These are phyloP conservation scores for Pseudoips prasinana DNA, from an alignment of 2,888 invertebrate genomes.

Conservation along the genomic window DNA sequence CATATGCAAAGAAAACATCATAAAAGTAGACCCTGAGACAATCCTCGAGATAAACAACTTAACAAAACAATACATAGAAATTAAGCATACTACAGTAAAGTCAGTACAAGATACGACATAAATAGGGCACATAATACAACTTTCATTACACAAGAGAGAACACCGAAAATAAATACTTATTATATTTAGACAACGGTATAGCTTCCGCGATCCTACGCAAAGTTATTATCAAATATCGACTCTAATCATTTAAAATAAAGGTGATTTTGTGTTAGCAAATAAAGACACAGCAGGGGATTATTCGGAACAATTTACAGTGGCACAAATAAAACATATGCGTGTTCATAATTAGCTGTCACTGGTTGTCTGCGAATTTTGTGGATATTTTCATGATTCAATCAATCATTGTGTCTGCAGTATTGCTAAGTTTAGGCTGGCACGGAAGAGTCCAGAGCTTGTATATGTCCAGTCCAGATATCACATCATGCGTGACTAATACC, in stretches of 20 bases:
- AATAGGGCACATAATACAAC: constrained; percentile 34
- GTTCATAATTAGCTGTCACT: constrained; percentile 43
- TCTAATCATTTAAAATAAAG: constrained; percentile 21
- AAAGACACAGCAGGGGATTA: constrained; percentile 28
- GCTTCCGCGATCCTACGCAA: constrained; percentile 50
- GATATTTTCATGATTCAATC: constrained; percentile 28
- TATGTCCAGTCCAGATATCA: no score
- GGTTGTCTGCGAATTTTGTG: constrained; percentile 24
- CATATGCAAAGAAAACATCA: no score
- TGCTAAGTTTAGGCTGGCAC: constrained; percentile 4
- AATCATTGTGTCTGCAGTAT: constrained; percentile 26
- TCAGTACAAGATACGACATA: constrained; percentile 14
- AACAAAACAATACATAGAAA: constrained; percentile 23
- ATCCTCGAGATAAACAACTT: no score
- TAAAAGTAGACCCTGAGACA: no score
- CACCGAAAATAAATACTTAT: constrained; percentile 43
- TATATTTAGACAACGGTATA: constrained; percentile 51
- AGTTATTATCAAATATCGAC: constrained; percentile 22
- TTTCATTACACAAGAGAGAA: constrained; percentile 35
- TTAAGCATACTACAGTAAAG: constrained; percentile 32
- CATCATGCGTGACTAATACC: no score
- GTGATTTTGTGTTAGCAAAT: constrained; percentile 21
- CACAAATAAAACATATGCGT: constrained; percentile 43
- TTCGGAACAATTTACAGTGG: constrained; percentile 42
- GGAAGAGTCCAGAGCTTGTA: no score